Percentiles rank a stretch among this genome's conserved stretches.
phyloP scores from a whole-genome alignment of 2,113 vertebrate species.

The Cyphomyrus discorhynchus region DNA sequence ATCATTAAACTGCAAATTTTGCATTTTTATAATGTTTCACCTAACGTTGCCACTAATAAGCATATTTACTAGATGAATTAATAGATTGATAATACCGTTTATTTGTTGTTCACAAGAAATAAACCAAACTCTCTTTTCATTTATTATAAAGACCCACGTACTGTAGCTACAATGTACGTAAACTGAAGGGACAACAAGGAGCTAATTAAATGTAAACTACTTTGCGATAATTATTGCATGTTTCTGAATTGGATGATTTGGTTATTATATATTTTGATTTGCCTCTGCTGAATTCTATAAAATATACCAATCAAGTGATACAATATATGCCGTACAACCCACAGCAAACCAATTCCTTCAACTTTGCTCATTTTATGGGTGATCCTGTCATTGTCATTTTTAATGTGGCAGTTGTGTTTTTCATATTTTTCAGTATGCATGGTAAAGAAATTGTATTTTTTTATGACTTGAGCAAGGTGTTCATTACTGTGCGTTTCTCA shows the following conservation, averaged over 20 bases:
- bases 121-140: neutral
- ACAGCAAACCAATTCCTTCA: neutral
- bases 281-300: neutral
- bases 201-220: neutral
- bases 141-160: neutral
- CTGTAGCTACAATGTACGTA: neutral
- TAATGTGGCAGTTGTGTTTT: neutral
- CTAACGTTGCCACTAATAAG: neutral
- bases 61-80: neutral
- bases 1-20: conserved; percentile 10
- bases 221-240: neutral
- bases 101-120: neutral
- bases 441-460: neutral
- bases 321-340: neutral
- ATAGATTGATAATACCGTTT: neutral
- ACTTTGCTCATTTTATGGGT: neutral
- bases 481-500: neutral
- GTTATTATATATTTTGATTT: neutral
- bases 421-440: neutral
- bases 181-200: neutral
- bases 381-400: neutral
- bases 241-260: neutral
- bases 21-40: neutral
- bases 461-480: neutral
- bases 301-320: neutral